Evolutionary conservation across 2,888 invertebrate species (phyloP).

Genomic region (Ptychoptera contaminata): DNA sequence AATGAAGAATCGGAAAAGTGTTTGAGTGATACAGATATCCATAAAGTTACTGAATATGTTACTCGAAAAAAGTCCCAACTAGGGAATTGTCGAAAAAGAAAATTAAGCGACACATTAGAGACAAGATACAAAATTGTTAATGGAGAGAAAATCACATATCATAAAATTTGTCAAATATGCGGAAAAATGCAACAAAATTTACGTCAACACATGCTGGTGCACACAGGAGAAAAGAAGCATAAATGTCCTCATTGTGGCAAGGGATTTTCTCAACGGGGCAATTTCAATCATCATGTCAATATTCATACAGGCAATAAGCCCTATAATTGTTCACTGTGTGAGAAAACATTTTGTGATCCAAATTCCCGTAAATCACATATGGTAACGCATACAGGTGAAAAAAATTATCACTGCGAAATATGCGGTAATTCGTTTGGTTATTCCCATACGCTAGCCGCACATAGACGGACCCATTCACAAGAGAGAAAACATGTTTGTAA

Average conservation of each 20-base stretch:
- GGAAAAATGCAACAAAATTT: conserved; percentile 9
- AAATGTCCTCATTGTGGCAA: conserved; percentile 9
- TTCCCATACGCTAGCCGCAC: conserved; percentile 8
- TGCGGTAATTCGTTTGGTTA: conserved; percentile 10
- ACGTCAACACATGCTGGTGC: conserved; percentile 10
- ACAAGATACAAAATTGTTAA: background rate
- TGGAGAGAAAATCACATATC: conserved; percentile 6
- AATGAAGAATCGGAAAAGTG: background rate
- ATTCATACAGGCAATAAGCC: conserved; percentile 11
- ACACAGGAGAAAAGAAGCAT: conserved; percentile 8
- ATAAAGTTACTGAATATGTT: background rate
- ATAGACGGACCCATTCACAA: background rate
- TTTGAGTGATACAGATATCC: background rate
- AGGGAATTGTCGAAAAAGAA: background rate
- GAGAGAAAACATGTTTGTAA: conserved; percentile 1
- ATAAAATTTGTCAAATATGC: conserved; percentile 7
- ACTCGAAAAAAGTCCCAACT: background rate
- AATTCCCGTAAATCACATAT: conserved; percentile 10
- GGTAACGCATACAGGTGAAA: conserved; percentile 9
- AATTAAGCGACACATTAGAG: background rate
- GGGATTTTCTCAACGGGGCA: conserved; percentile 8
- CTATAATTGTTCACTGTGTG: conserved; percentile 10
- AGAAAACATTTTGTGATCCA: conserved; percentile 9
- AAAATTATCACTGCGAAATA: conserved; percentile 9
- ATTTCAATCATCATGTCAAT: conserved; percentile 9